Evolutionary conservation across 2,888 invertebrate genomes (phyloP).

Genomic region (Dryobota labecula): DNA sequence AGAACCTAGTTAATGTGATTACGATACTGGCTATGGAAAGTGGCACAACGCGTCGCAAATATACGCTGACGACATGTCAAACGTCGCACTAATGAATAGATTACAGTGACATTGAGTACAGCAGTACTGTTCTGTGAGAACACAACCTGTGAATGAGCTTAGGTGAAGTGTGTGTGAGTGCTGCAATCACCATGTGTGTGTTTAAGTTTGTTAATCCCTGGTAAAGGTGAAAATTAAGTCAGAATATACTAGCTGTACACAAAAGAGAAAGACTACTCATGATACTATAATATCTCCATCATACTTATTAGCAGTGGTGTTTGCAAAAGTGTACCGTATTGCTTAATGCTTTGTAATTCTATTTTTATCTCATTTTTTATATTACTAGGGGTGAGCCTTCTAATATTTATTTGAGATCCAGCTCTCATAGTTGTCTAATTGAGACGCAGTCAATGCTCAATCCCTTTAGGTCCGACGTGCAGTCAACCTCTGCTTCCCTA

Average conservation of each 20-base stretch:
- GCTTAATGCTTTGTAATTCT: too few relatives aligned
- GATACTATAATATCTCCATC: too few relatives aligned
- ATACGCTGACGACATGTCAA: constrained; percentile 26
- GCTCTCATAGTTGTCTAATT: constrained; percentile 30
- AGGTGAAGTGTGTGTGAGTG: not conserved
- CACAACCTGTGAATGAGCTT: constrained; percentile 2
- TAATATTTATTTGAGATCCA: not conserved
- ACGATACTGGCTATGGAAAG: constrained; percentile 37
- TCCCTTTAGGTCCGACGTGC: constrained; percentile 14
- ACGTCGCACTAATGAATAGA: constrained; percentile 46
- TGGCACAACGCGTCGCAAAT: constrained; percentile 9
- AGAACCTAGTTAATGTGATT: constrained; percentile 43
- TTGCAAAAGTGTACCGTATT: too few relatives aligned
- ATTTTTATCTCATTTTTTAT: too few relatives aligned
- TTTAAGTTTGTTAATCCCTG: not conserved
- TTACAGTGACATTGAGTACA: constrained; percentile 12
- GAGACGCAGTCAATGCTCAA: constrained; percentile 25
- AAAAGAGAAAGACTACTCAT: too few relatives aligned
- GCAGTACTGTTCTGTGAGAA: constrained; percentile 2
- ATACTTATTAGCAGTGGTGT: too few relatives aligned
- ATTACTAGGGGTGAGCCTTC: not conserved
- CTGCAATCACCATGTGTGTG: not conserved
- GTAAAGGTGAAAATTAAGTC: too few relatives aligned
- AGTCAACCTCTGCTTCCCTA: constrained; percentile 37
- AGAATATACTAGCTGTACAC: too few relatives aligned